These are phyloP conservation scores for Chymomyza amoena DNA, from an alignment of 2,888 invertebrate species.

Conservation along the genomic window DNA sequence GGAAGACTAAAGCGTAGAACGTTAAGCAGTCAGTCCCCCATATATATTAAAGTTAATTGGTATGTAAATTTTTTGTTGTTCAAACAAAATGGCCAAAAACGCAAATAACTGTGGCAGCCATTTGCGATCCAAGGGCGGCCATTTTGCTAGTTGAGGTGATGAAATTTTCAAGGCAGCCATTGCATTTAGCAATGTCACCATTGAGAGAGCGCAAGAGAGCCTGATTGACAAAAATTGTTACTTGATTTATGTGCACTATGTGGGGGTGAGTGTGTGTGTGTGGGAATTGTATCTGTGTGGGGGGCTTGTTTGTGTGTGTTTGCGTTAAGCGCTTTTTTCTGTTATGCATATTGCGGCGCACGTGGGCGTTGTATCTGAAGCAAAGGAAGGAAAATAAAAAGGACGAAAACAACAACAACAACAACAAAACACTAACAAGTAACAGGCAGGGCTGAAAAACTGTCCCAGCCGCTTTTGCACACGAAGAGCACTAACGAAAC, in stretches of 20 bases:
- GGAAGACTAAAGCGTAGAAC: slow-evolving; percentile 6
- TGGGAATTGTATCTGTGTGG: not conserved
- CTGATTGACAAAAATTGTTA: not conserved
- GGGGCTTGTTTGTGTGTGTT: not conserved
- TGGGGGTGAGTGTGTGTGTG: not conserved
- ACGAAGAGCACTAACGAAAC: slow-evolving; percentile 43
- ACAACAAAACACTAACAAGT: slow-evolving; percentile 25
- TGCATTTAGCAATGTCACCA: not conserved
- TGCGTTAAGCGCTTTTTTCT: not conserved
- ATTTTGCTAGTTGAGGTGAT: not conserved
- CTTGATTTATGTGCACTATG: not conserved
- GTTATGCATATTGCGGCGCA: slow-evolving; percentile 32
- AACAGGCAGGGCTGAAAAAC: not conserved
- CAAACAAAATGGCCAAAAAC: slow-evolving; percentile 26
- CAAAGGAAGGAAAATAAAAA: too few species aligned
- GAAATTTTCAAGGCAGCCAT: not conserved
- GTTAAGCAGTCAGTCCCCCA: slow-evolving; percentile 5
- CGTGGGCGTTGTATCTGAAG: slow-evolving; percentile 27
- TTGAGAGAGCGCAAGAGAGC: not conserved
- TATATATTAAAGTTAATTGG: slow-evolving; percentile 50
- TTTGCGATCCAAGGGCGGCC: not conserved
- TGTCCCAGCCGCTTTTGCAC: slow-evolving; percentile 15
- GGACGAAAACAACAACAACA: not conserved
- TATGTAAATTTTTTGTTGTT: slow-evolving; percentile 55
- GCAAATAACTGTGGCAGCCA: slow-evolving; percentile 23